Conservation (phyloP, 1,140 invertebrate species). For the Drosophila insularis region DNA sequence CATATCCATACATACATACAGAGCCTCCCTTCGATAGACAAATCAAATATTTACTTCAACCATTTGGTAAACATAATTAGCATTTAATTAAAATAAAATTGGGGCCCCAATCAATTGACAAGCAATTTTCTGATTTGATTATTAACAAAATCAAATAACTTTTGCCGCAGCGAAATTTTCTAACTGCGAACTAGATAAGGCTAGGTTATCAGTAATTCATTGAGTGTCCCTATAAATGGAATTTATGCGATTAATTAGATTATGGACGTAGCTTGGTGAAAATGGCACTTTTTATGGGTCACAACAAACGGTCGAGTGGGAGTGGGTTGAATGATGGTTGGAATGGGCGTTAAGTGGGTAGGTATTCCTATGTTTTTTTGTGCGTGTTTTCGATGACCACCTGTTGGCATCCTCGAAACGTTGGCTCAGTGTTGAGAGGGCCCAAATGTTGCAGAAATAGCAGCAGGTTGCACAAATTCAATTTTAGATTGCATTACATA, state of each 20-base stretch:
- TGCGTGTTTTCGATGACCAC: slow-evolving; percentile 45
- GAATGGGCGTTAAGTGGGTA: slow-evolving; percentile 28
- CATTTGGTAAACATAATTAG: slow-evolving; percentile 74
- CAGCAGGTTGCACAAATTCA: slow-evolving; percentile 67
- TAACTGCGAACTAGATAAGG: slow-evolving; percentile 44
- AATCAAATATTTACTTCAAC: slow-evolving; percentile 63
- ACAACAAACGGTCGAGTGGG: not conserved
- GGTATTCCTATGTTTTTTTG: slow-evolving; percentile 4
- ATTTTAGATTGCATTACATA: slow-evolving; percentile 67
- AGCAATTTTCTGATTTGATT: slow-evolving; percentile 74
- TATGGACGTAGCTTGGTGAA: slow-evolving; percentile 42
- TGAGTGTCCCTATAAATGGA: slow-evolving; percentile 43
- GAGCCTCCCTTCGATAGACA: not conserved
- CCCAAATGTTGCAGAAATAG: slow-evolving; percentile 21
- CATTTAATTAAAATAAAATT: slow-evolving; percentile 80
- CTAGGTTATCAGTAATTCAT: slow-evolving; percentile 44
- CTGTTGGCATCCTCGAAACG: slow-evolving; percentile 47
- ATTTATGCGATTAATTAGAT: slow-evolving; percentile 66
- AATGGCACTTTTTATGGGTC: slow-evolving; percentile 55
- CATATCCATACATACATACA: not conserved
- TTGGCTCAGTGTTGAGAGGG: not conserved
- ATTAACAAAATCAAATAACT: slow-evolving; percentile 68
- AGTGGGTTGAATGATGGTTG: slow-evolving; percentile 5
- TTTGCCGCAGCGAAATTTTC: slow-evolving; percentile 49
- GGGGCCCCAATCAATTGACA: slow-evolving; percentile 58